Percentiles rank a stretch among this genome's conserved stretches.
These are phyloP conservation scores for Cuculus canorus DNA, from an alignment of 2,797 vertebrate genomes.

Conservation along the genomic window DNA sequence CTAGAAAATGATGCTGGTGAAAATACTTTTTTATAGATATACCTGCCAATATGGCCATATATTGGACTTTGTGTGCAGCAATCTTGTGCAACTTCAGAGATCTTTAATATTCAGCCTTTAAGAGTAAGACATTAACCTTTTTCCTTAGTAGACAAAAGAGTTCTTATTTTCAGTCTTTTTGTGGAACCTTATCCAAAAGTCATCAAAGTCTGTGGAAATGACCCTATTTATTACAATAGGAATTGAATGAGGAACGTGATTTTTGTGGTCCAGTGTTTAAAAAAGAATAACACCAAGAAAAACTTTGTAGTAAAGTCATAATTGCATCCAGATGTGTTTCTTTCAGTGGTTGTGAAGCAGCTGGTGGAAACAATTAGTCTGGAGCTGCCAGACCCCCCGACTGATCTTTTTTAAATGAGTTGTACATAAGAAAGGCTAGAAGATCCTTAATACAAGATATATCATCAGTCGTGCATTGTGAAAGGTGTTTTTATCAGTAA, in stretches of 20 bases:
- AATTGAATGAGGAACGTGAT: neutral
- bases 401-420: neutral
- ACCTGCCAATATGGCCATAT: neutral
- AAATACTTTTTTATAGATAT: neutral
- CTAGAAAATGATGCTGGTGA: neutral
- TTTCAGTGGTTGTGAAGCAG: conserved; percentile 5
- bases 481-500: neutral
- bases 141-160: neutral
- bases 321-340: conserved; percentile 56
- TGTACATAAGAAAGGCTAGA: neutral
- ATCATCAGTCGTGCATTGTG: rapidly evolving
- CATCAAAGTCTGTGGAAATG: neutral
- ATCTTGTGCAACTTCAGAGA: neutral
- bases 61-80: neutral
- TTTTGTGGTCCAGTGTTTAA: neutral
- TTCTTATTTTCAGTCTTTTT: neutral
- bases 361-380: conserved; percentile 51
- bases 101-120: neutral
- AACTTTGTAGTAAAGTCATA: neutral
- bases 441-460: neutral
- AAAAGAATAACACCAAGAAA: neutral
- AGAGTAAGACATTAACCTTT: neutral
- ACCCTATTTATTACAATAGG: neutral
- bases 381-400: neutral
- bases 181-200: neutral